Percentiles rank a stretch among this genome's conserved stretches.
Evolutionary conservation across 1,140 invertebrate genomes (phyloP).

Genomic region (Cyrtorhinus lividipennis): DNA sequence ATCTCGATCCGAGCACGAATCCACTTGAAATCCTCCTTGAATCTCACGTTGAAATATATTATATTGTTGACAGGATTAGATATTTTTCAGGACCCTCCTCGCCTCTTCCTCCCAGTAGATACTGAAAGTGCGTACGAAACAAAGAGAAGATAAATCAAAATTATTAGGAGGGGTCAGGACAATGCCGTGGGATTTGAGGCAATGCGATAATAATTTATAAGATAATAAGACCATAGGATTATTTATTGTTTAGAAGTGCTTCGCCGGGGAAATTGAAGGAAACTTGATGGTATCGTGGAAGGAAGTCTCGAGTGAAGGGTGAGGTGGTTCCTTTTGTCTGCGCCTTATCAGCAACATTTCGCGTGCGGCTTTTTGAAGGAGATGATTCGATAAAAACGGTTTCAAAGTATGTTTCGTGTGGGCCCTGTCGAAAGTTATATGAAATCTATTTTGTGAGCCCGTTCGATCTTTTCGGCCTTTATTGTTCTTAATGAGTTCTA

Average conservation of each 20-base stretch:
- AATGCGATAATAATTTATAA: neutral
- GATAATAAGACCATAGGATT: neutral
- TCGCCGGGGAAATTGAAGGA: neutral
- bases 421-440: too few species aligned
- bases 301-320: too few species aligned
- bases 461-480: too few species aligned
- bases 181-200: neutral
- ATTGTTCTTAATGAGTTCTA: too few species aligned
- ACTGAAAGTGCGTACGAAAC: neutral
- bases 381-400: too few species aligned
- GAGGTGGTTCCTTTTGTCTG: too few species aligned
- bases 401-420: too few species aligned
- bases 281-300: neutral
- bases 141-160: neutral
- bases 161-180: neutral
- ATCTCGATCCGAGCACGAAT: neutral
- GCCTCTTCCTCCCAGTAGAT: too few species aligned
- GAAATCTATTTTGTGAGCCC: too few species aligned
- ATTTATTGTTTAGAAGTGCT: neutral
- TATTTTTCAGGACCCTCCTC: neutral
- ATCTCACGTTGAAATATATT: neutral
- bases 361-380: too few species aligned
- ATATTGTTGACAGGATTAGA: neutral
- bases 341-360: too few species aligned
- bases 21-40: neutral